Base-by-base conservation (phyloP, 2,797 vertebrate genomes). In the Esox lucius region DNA sequence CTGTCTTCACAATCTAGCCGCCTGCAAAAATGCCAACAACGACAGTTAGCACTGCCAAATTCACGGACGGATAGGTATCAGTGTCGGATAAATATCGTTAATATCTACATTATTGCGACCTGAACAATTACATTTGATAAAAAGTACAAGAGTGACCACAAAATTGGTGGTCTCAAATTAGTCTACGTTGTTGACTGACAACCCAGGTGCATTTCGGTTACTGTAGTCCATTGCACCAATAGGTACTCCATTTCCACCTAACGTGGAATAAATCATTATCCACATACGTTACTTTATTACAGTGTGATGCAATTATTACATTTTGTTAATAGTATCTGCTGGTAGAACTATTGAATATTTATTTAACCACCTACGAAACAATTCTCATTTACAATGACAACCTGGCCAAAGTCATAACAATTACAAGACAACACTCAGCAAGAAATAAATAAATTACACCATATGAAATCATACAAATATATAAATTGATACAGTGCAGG, bases 51-150 rank as follows among this genome's bases (percentile, higher is more conserved):
- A 75, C 71, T 70, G 68, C 72, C 48, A 22, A 71, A 39, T 26
- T 69, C 13, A 76, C 31, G 61, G 70, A 75, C 83, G 28, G 75
- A 75, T 61, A 66, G 31, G 78, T 5, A 59, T 80, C 78, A 78
- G 81, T 28, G 71, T 80, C 13, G 79, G 76, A 67, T 69, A 19
- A 70, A 80, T 68, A 72, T 75, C 4, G 19, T 46, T 51, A n/a
- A 75, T 39, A 35, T 31, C n/a, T 31, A 91, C 93, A 93, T 93
- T 76, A 86, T 86, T 86, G 87, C 84, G 33, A 77, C 78, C 49
- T 64, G 59, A 39, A 73, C 56, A 65, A 46, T 22, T 48, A 64
- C 76, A 46, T 67, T 0, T 17, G n/a, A 4, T 69, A 67, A 74
- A 70, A 70, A 3, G 24, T 31, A 48, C 19, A 64, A 64, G 9